Conservation (phyloP, 2,797 vertebrate genomes). For the Liparis tanakae region DNA sequence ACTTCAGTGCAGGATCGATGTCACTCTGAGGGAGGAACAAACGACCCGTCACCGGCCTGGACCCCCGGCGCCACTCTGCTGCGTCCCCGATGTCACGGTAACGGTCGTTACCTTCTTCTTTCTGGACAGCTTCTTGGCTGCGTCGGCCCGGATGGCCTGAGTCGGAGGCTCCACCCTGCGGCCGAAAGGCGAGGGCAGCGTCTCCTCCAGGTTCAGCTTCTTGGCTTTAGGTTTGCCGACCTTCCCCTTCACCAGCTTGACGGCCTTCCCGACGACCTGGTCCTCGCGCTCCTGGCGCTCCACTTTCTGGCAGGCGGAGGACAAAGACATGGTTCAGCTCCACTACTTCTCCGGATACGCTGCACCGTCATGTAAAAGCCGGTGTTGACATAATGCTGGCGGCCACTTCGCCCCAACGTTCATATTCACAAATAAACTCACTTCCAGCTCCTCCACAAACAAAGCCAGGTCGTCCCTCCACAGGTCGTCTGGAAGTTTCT, state of each 20-base stretch:
- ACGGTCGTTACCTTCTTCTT: conserved; percentile 90
- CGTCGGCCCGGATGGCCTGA: conserved; percentile 90
- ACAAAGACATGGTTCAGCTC: neutral
- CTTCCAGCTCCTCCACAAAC: conserved; percentile 95
- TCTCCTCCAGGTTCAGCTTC: conserved; percentile 95
- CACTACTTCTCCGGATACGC: neutral
- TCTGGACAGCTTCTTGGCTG: conserved; percentile 91
- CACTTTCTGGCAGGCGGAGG: conserved; percentile 83
- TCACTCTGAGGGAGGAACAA: conserved; percentile 82
- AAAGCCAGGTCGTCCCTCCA: conserved; percentile 97
- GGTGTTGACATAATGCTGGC: no score
- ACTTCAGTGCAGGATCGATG: conserved; percentile 86
- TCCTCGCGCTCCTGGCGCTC: conserved; percentile 94
- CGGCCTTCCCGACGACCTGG: conserved; percentile 81
- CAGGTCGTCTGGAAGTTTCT: conserved; percentile 90
- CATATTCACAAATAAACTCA: conserved; percentile 72
- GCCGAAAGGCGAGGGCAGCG: conserved; percentile 92
- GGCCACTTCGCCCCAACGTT: neutral
- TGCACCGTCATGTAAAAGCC: neutral
- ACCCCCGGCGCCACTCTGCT: neutral
- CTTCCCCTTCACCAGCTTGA: conserved; percentile 96
- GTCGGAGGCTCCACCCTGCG: conserved; percentile 93
- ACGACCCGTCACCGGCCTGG: neutral
- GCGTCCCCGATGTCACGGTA: rapidly evolving
- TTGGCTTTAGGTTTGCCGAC: conserved; percentile 96